phyloP scores from a whole-genome alignment of 2,113 vertebrate species.

The Xerus inauris region DNA sequence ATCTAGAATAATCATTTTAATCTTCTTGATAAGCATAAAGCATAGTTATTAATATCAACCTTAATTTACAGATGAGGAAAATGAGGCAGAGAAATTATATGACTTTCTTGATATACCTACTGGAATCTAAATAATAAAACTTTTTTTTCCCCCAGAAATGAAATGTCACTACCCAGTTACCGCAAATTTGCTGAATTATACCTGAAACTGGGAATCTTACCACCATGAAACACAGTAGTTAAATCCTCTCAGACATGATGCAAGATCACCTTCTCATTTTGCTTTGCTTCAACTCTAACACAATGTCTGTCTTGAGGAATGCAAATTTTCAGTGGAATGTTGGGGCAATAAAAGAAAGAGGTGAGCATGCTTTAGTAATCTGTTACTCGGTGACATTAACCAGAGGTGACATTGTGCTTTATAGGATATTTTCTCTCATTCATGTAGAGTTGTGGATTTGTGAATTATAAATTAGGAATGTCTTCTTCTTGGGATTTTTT shows the following conservation, averaged over 20 bases:
- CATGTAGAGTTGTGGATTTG: constrained; percentile 55
- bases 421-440: constrained; percentile 60
- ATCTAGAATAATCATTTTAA: neutral
- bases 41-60: neutral
- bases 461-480: constrained; percentile 64
- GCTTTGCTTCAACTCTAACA: neutral
- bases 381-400: constrained; percentile 22
- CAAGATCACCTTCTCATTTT: neutral
- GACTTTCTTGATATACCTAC: neutral
- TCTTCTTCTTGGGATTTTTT: constrained; percentile 74
- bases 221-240: neutral
- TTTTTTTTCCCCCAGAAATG: constrained; percentile 9
- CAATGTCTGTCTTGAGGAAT: neutral
- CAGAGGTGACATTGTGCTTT: constrained; percentile 61
- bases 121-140: neutral
- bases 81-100: neutral
- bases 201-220: neutral
- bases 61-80: constrained; percentile 13
- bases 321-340: rapidly evolving
- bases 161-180: neutral
- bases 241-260: neutral
- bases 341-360: constrained; percentile 36
- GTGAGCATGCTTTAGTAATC: neutral
- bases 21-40: neutral
- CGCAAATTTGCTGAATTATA: neutral